A percentile compares a stretch with the other conserved stretches of the same genome.
phyloP scores from a whole-genome alignment of 2,888 invertebrate genomes.

The Apodemia zela region DNA sequence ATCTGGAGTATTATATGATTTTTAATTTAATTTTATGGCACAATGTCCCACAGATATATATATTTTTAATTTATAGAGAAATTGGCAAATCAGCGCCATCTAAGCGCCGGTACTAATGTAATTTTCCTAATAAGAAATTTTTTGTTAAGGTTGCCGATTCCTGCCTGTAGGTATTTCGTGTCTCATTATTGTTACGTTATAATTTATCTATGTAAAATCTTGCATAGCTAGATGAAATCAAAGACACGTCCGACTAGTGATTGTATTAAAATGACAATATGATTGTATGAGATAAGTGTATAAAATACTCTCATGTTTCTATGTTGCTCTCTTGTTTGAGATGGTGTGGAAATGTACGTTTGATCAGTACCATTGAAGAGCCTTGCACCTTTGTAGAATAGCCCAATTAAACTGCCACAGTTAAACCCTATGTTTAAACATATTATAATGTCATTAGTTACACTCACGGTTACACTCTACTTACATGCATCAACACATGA shows the following conservation, averaged over 20 bases:
- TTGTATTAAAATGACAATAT: conserved; percentile 70
- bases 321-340: neutral
- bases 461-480: no score
- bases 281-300: conserved; percentile 41
- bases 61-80: no score
- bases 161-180: neutral
- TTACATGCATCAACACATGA: no score
- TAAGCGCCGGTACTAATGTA: no score
- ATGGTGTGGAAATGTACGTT: neutral
- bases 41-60: no score
- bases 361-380: neutral
- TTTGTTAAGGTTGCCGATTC: neutral
- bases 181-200: neutral
- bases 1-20: no score
- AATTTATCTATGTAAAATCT: conserved; percentile 4
- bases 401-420: no score
- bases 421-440: no score
- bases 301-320: neutral
- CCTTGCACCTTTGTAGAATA: neutral
- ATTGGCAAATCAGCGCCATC: no score
- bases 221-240: conserved; percentile 66
- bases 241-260: conserved; percentile 65
- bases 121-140: no score
- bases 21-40: no score
- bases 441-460: no score